A percentile compares a stretch with the other conserved stretches of the same genome.
phyloP scores from a whole-genome alignment of 2,113 vertebrate genomes.

The Ammospiza nelsoni region DNA sequence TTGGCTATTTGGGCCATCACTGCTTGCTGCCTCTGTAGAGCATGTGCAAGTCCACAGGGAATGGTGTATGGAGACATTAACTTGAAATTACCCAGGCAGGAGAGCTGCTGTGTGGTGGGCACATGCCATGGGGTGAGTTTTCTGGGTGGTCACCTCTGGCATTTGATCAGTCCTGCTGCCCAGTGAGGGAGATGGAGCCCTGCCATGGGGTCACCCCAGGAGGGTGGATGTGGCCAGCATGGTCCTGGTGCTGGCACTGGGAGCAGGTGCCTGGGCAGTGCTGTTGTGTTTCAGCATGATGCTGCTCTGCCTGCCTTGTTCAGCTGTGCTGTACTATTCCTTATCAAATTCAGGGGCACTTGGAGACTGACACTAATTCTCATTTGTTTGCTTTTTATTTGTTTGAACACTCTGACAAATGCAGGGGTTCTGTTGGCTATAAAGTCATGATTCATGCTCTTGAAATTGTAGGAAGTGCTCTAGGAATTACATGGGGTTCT shows the following conservation, averaged over 20 bases:
- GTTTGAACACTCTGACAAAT: background rate
- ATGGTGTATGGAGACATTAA: background rate
- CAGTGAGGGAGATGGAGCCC: accelerated
- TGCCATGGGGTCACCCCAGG: accelerated
- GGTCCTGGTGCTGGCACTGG: background rate
- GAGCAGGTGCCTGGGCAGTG: background rate
- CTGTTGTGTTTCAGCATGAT: background rate
- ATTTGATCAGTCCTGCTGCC: background rate
- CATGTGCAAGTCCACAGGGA: background rate
- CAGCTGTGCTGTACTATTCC: accelerated
- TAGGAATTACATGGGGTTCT: background rate
- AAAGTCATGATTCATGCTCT: background rate
- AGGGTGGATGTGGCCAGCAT: accelerated
- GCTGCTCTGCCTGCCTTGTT: background rate
- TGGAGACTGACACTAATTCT: background rate
- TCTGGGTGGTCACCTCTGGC: background rate
- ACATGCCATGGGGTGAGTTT: accelerated
- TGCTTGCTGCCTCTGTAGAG: background rate
- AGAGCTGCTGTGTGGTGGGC: background rate
- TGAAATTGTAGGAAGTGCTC: background rate
- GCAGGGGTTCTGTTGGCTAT: background rate
- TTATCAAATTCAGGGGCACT: background rate
- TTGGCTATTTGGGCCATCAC: background rate
- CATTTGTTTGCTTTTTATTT: background rate
- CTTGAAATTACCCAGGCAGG: background rate